phyloP scores from a whole-genome alignment of 1,140 invertebrate species.

The Cardiocondyla obscurior region DNA sequence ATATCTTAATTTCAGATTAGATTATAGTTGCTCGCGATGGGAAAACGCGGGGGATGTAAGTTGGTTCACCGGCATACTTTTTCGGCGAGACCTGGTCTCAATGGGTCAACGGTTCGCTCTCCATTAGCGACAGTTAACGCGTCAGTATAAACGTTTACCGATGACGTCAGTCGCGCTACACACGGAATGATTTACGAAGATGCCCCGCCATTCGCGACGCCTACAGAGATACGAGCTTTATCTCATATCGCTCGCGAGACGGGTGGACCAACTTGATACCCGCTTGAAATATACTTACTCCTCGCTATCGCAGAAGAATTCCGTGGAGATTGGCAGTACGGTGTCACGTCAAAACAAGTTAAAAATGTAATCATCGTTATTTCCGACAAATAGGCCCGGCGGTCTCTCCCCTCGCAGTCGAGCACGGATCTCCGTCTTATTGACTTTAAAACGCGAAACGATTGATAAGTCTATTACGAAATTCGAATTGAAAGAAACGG shows the following conservation, averaged over 20 bases:
- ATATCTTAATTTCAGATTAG: conserved; percentile 16
- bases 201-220: neutral
- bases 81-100: conserved; percentile 23
- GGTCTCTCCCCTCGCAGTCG: neutral
- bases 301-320: neutral
- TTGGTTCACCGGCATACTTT: conserved; percentile 33
- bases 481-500: neutral
- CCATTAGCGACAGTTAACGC: conserved; percentile 66
- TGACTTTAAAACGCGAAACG: neutral
- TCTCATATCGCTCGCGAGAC: conserved; percentile 4
- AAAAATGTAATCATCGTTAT: neutral
- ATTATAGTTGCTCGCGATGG: neutral
- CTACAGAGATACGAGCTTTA: conserved; percentile 31
- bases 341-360: neutral
- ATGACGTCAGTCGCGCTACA: conserved; percentile 56
- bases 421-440: neutral
- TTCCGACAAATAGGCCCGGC: neutral
- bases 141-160: conserved; percentile 60
- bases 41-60: conserved; percentile 45
- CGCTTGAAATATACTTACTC: neutral
- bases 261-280: neutral
- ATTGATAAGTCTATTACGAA: neutral
- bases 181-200: conserved; percentile 51
- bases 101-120: conserved; percentile 66
- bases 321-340: neutral